Conservation (phyloP, 92 coral and sea anemone genomes). For the Bergia puertoricense region DNA sequence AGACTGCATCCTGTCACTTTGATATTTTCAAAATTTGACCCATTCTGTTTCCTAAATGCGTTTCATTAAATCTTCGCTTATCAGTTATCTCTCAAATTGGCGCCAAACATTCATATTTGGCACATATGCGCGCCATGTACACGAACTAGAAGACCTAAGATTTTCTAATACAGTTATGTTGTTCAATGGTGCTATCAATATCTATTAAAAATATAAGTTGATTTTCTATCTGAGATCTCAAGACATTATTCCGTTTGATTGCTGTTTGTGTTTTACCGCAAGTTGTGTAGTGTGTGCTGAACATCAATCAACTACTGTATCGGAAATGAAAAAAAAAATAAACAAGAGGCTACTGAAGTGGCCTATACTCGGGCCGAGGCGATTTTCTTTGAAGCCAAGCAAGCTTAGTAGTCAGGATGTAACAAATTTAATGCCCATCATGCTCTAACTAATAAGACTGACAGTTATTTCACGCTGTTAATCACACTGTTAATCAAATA, state of each 20-base stretch:
- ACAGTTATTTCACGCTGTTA: no score
- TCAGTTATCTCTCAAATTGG: no score
- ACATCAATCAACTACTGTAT: conserved; percentile 21
- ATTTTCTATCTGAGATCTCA: conserved; percentile 24
- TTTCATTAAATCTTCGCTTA: no score
- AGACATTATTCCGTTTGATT: conserved; percentile 23
- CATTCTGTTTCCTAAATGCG: conserved; percentile 22
- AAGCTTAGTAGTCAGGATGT: no score
- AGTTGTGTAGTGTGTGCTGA: conserved; percentile 25
- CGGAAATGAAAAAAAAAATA: background rate
- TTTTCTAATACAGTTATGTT: conserved; percentile 20
- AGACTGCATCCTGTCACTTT: conserved; percentile 17
- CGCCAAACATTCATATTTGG: conserved; percentile 25
- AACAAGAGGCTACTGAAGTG: no score
- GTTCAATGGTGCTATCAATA: conserved; percentile 20
- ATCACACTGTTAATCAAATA: no score
- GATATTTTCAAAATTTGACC: conserved; percentile 8
- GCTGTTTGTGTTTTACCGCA: conserved; percentile 28
- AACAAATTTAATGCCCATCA: no score
- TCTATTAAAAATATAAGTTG: conserved; percentile 12
- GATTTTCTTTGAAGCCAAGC: no score
- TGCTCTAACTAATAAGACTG: no score
- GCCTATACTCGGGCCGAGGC: no score
- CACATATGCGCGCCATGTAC: conserved; percentile 19
- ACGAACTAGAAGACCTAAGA: conserved; percentile 20